Evolutionary conservation across 2,888 invertebrate genomes (phyloP).

Genomic region (Tholera decimalis): DNA sequence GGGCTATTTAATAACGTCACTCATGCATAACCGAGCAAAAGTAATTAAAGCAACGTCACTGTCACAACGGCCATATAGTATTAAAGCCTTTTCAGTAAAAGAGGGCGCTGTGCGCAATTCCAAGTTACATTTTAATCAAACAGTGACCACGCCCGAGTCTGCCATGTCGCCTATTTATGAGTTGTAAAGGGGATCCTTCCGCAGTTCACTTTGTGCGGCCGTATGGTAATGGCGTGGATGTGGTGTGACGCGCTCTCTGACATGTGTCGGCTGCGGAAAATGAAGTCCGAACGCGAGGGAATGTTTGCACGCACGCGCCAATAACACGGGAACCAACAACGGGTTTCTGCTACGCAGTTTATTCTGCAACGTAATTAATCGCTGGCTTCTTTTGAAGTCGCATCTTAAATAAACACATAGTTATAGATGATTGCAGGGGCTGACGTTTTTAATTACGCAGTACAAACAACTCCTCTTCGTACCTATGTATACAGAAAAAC

Average conservation of each 20-base stretch:
- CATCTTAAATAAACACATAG: slow-evolving; percentile 48
- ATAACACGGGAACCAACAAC: slow-evolving; percentile 57
- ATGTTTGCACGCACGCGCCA: slow-evolving; percentile 67
- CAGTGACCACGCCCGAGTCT: slow-evolving; percentile 83
- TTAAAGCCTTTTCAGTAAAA: slow-evolving; percentile 76
- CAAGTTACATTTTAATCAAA: slow-evolving; percentile 87
- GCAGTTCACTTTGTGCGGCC: slow-evolving; percentile 80
- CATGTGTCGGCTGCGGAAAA: slow-evolving; percentile 86
- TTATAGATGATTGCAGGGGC: slow-evolving; percentile 25
- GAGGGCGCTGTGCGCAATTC: slow-evolving; percentile 73
- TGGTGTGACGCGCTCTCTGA: slow-evolving; percentile 85
- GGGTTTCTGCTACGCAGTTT: slow-evolving; percentile 56
- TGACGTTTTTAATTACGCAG: slow-evolving; percentile 38
- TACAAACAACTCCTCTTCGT: background rate
- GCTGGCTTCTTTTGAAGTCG: slow-evolving; percentile 59
- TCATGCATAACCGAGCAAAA: slow-evolving; percentile 80
- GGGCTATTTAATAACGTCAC: slow-evolving; percentile 77
- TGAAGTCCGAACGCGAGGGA: slow-evolving; percentile 81
- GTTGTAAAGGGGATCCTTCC: slow-evolving; percentile 84
- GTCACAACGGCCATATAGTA: slow-evolving; percentile 75
- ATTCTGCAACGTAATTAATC: slow-evolving; percentile 59
- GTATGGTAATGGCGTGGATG: slow-evolving; percentile 87
- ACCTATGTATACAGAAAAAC: slow-evolving; percentile 8
- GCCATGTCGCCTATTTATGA: slow-evolving; percentile 85
- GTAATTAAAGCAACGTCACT: slow-evolving; percentile 84